Conservation (phyloP, 2,113 vertebrate species). For the Marmota monax region DNA sequence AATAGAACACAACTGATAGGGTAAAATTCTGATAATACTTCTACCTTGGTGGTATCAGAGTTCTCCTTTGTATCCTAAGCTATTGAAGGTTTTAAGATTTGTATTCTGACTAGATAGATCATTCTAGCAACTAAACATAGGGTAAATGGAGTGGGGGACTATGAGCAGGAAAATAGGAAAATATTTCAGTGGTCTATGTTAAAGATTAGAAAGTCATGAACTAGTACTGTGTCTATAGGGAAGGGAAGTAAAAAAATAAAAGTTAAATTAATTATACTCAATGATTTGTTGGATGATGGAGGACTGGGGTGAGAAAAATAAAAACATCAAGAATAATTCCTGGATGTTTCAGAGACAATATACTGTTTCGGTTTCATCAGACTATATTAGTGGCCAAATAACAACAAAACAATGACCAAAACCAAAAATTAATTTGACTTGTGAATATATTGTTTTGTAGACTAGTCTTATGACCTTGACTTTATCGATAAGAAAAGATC, state of each 20-base stretch:
- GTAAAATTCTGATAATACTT: neutral
- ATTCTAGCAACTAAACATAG: neutral
- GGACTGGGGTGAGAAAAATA: neutral
- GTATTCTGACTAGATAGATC: neutral
- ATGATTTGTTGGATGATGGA: neutral
- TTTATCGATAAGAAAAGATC: neutral
- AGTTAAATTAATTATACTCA: neutral
- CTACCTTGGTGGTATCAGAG: neutral
- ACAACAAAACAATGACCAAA: neutral
- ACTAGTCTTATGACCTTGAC: neutral
- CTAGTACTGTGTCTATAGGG: neutral
- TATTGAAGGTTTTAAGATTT: neutral
- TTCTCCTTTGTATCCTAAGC: neutral
- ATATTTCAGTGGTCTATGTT: neutral
- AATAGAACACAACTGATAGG: neutral
- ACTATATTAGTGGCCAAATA: neutral
- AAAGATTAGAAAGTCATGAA: slow-evolving; percentile 13
- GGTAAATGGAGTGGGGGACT: neutral
- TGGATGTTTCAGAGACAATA: neutral
- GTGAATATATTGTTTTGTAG: neutral
- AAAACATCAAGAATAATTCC: neutral
- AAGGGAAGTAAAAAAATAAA: neutral
- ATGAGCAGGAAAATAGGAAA: neutral
- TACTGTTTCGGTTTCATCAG: neutral
- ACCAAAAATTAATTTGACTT: neutral